Base-by-base conservation (phyloP, 2,888 invertebrate genomes). In the Allygus modestus region DNA sequence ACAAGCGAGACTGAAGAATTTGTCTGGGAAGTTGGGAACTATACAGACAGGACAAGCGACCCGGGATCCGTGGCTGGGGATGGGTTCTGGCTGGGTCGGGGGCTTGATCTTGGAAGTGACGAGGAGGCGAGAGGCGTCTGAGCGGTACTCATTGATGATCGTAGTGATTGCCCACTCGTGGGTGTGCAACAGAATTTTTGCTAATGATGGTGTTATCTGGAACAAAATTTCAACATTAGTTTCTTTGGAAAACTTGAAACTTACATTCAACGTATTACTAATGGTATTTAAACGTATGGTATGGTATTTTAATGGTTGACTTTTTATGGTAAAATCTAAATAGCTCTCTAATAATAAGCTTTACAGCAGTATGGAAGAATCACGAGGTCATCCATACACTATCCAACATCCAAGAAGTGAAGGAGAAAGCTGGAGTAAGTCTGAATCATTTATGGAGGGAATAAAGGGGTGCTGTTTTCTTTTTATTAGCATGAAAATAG, bases 181-280 rank as follows among this genome's bases (percentile, higher is more conserved):
- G 82, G 95, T 95, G 90, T 98, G 96, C 86, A 99, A 92, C 89
- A 99, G 93, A 88, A 97, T 96, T 93, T 99, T 99, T 86, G 98
- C 98, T 88, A 98, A 91, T 82, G 98, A 97, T 88, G 98, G 98
- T 87, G 96, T 96, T 88, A 98, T 95, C 92, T 97, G 89, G 86
- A 88, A 87, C 28, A 75, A 85, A 85, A 58, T 58, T 46, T 75
- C 37, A 31, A 69, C 81, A 33, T 46, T 46, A 12, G 1, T 17
- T 17, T 46, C 46, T 17, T 17, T 46, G 17, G 2, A 11, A 26
- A 83, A 61, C 11, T 43, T 17, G 15, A 69, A 43, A 46, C 17
- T 82, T 17, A 31, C 11, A 41, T 41, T 41, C 41, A 9, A 41
- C 11, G 5, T 41, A 9, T 41, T 41, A 5, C 5, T 41, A 9